These are phyloP conservation scores for Monopterus albus DNA, from an alignment of 2,113 vertebrate genomes.

Conservation along the genomic window DNA sequence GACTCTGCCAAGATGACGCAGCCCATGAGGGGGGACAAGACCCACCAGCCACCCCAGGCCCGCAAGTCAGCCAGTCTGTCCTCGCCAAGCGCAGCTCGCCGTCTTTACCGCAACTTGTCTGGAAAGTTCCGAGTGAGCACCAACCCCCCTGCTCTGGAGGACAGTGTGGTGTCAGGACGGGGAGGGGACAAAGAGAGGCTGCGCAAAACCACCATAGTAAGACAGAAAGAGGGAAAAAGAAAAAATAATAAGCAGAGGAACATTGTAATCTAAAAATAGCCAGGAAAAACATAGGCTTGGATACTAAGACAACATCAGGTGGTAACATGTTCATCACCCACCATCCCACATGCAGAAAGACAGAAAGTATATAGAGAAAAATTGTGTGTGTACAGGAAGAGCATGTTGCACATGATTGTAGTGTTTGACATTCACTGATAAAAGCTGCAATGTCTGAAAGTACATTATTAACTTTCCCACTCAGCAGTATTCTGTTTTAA, in stretches of 20 bases:
- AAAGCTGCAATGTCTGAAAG: neutral
- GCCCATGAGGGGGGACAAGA: slow-evolving; percentile 84
- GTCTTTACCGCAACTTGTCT: slow-evolving; percentile 93
- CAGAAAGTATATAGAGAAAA: slow-evolving; percentile 5
- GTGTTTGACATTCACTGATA: neutral
- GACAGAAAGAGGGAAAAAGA: slow-evolving; percentile 58
- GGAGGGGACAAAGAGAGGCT: slow-evolving; percentile 87
- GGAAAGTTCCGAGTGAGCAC: slow-evolving; percentile 91
- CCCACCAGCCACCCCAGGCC: slow-evolving; percentile 80
- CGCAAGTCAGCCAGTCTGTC: slow-evolving; percentile 86
- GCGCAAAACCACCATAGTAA: slow-evolving; percentile 88
- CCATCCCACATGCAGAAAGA: neutral
- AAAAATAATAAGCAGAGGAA: slow-evolving; percentile 58
- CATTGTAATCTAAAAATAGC: slow-evolving; percentile 59
- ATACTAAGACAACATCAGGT: slow-evolving; percentile 16
- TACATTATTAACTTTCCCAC: neutral
- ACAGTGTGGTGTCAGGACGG: slow-evolving; percentile 81
- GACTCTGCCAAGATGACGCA: slow-evolving; percentile 90
- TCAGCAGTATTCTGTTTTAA: neutral
- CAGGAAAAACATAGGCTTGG: slow-evolving; percentile 36
- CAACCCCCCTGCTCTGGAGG: slow-evolving; percentile 83
- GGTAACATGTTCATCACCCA: slow-evolving; percentile 4
- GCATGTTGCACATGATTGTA: neutral
- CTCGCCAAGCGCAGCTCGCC: slow-evolving; percentile 89
- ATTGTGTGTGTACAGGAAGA: neutral